These are phyloP conservation scores for Ceratoteleas bidentatus DNA, from an alignment of 1,140 invertebrate genomes.

Conservation along the genomic window DNA sequence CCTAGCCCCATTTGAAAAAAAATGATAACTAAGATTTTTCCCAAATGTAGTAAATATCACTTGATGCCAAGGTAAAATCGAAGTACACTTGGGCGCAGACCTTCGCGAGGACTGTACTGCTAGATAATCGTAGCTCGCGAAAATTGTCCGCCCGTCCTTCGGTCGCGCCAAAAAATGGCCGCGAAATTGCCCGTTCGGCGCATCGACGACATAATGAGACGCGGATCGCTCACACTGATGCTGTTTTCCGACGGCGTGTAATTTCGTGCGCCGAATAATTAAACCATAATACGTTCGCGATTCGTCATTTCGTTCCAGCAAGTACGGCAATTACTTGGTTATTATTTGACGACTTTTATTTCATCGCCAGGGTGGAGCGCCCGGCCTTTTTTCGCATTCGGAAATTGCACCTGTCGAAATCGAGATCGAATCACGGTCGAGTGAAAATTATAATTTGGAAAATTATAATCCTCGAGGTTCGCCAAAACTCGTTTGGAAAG, in stretches of 20 bases:
- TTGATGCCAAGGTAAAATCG: too few relatives aligned
- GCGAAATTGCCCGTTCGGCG: conserved; percentile 33
- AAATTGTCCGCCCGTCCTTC: conserved; percentile 44
- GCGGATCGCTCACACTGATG: conserved; percentile 34
- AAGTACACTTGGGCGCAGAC: conserved; percentile 1
- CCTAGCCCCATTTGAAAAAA: too few relatives aligned
- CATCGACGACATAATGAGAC: conserved; percentile 45
- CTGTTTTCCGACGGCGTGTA: conserved; percentile 38
- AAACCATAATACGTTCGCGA: conserved; percentile 46
- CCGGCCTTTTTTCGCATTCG: conserved; percentile 1
- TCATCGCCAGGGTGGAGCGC: conserved; percentile 9
- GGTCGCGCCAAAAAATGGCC: conserved; percentile 30
- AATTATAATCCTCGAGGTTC: too few relatives aligned
- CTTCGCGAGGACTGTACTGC: conserved; percentile 3
- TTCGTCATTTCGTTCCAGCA: conserved; percentile 33
- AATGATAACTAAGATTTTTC: too few relatives aligned
- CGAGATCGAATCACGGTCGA: too few relatives aligned
- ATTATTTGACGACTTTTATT: conserved; percentile 35
- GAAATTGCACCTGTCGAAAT: too few relatives aligned
- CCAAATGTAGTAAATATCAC: too few relatives aligned
- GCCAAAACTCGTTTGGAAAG: too few relatives aligned
- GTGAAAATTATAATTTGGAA: too few relatives aligned
- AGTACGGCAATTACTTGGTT: conserved; percentile 13
- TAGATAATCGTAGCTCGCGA: conserved; percentile 6
- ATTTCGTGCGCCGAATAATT: conserved; percentile 53